Evolutionary conservation across 2,797 vertebrate genomes (phyloP).

Genomic region (Microctenopoma steveboyesi): DNA sequence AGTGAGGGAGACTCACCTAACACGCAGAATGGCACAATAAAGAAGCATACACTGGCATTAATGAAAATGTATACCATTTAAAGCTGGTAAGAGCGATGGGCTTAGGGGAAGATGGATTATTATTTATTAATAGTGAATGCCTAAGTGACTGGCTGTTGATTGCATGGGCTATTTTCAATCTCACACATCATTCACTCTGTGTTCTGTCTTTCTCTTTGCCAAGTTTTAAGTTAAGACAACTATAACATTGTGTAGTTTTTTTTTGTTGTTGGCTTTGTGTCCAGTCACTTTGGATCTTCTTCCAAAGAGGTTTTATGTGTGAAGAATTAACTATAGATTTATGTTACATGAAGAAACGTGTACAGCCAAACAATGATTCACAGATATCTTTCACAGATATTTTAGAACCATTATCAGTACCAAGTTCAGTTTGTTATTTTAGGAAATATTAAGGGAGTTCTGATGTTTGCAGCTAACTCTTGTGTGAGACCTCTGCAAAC

Average conservation of each 20-base stretch:
- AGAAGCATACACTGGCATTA: conserved; percentile 64
- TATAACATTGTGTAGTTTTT: conserved; percentile 4
- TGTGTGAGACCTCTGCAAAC: neutral
- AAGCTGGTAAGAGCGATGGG: conserved; percentile 55
- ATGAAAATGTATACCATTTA: conserved; percentile 76
- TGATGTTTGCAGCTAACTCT: conserved; percentile 14
- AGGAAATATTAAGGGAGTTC: conserved; percentile 9
- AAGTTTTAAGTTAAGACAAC: conserved; percentile 27
- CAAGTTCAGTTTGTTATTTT: neutral
- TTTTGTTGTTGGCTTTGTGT: conserved; percentile 31
- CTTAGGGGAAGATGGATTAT: conserved; percentile 57
- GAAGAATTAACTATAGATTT: conserved; percentile 22
- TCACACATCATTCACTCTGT: conserved; percentile 23
- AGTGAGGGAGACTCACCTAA: conserved; percentile 62
- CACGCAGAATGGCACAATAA: conserved; percentile 64
- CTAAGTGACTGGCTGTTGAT: conserved; percentile 73
- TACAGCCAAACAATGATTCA: conserved; percentile 10
- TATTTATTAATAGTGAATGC: conserved; percentile 73
- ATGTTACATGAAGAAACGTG: conserved; percentile 25
- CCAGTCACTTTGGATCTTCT: conserved; percentile 6
- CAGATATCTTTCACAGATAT: conserved; percentile 19
- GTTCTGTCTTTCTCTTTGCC: conserved; percentile 36
- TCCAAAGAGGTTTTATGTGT: conserved; percentile 19
- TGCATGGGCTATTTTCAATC: conserved; percentile 67
- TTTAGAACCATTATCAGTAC: conserved; percentile 15